phyloP scores from a whole-genome alignment of 2,113 vertebrate species.

The Petaurus breviceps region DNA sequence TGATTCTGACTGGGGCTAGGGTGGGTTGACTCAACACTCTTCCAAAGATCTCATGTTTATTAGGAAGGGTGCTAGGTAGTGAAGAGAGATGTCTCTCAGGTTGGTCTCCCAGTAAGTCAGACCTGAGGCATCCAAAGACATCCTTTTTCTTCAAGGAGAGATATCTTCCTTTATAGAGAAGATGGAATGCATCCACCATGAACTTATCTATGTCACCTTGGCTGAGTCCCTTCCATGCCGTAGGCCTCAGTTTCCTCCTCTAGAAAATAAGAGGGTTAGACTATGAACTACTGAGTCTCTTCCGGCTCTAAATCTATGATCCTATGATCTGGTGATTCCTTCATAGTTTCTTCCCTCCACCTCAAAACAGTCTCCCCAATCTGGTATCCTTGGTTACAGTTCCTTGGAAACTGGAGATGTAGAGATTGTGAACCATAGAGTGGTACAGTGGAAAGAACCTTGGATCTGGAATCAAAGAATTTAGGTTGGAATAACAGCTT shows the following conservation, averaged over 20 bases:
- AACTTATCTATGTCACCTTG: not conserved
- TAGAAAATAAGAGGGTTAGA: not conserved
- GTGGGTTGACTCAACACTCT: not conserved
- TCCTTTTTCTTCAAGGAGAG: not conserved
- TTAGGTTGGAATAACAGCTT: not conserved
- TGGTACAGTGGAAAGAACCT: not conserved
- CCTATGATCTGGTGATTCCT: not conserved
- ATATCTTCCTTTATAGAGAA: not conserved
- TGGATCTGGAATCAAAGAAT: not conserved
- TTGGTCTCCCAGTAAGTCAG: not conserved
- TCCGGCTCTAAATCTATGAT: not conserved
- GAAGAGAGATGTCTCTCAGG: not conserved
- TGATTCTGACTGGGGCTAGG: not conserved
- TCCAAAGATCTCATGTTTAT: not conserved
- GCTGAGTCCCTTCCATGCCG: not conserved
- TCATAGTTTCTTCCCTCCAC: too few relatives aligned
- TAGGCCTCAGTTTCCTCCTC: not conserved
- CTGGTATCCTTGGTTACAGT: not conserved
- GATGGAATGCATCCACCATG: not conserved
- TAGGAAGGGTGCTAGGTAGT: not conserved
- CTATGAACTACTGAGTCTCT: not conserved
- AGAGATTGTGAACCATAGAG: not conserved
- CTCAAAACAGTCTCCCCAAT: not conserved
- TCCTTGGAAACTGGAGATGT: not conserved
- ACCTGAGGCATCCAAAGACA: not conserved